Base-by-base conservation (phyloP, 2,113 vertebrate genomes). In the Tragulus kanchil region DNA sequence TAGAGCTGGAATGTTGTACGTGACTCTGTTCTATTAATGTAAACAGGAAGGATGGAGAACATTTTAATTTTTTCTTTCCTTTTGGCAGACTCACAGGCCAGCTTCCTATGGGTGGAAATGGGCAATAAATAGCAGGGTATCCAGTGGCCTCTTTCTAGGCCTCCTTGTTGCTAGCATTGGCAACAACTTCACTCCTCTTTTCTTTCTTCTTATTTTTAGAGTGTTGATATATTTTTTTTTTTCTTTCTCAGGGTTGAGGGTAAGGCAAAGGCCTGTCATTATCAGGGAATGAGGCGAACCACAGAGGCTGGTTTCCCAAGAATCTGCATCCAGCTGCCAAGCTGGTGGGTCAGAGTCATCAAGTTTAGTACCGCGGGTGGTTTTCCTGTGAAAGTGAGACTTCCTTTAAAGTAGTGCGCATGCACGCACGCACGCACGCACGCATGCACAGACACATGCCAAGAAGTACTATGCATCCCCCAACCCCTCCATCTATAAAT, bases 271-370 rank as follows among this genome's bases (percentile, higher is more conserved):
- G 98, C 99, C 97, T 99, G 98, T 99, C 98, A 99, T 99, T 99
- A 99, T 99, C 99, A 99, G 98, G 97, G 98, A 98, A 98, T 98
- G 99, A 99, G 99, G 99, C 98, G 98, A 99, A 99, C 99, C 98
- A 98, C 98, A 99, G 98, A 97, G 98, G 92, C 98, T 98, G 98
- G 98, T 98, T 98, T 98, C 98, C 45, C 93, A 85, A 96, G 98
- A 97, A 96, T 97, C 98, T 95, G 93, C 97, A 64, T 96, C 61
- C 12, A 58, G 71, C 90, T 98, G 98, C 98, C 98, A 98, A 97
- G 90, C 94, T 96, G 90, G 97, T 98, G 98, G 98, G 97, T 84
- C 90, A 94, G 89, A 97, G 89, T 96, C 97, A 31, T 98, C 97
- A 98, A 98, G 98, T 98, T 97, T 97, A 97, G 96, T 97, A 83